phyloP scores from a whole-genome alignment of 2,888 invertebrate species.

The Byasa hedistus region DNA sequence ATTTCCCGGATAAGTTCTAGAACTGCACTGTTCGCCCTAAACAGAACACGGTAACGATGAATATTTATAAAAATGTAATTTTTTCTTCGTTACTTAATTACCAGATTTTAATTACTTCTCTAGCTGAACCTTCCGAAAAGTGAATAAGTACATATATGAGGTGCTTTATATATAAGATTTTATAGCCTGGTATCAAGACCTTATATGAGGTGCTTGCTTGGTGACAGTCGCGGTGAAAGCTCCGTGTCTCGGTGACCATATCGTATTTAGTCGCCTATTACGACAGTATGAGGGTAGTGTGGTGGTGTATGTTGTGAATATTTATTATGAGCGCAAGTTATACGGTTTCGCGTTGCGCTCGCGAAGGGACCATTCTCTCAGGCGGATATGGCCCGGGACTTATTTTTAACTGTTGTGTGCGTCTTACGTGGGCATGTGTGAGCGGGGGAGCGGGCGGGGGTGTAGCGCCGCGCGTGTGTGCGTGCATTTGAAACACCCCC shows the following conservation, averaged over 20 bases:
- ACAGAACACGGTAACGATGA: conserved; percentile 51
- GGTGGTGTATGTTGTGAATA: not conserved
- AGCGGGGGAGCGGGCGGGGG: conserved; percentile 47
- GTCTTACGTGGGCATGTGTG: conserved; percentile 51
- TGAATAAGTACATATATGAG: too few relatives aligned
- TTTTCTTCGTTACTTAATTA: conserved; percentile 4
- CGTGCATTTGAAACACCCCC: conserved; percentile 75
- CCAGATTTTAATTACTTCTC: too few relatives aligned
- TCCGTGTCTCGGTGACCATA: too few relatives aligned
- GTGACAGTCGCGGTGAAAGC: too few relatives aligned
- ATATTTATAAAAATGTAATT: conserved; percentile 29
- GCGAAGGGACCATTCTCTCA: conserved; percentile 64
- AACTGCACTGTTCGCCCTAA: conserved; percentile 57
- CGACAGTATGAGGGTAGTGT: too few relatives aligned
- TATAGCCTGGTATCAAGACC: too few relatives aligned
- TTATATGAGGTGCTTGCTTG: too few relatives aligned
- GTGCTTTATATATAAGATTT: too few relatives aligned
- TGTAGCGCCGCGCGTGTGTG: conserved; percentile 71
- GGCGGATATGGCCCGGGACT: conserved; percentile 72
- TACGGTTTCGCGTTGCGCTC: conserved; percentile 26
- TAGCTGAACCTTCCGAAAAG: too few relatives aligned
- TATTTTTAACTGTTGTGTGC: conserved; percentile 74
- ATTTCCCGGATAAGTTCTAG: conserved; percentile 65
- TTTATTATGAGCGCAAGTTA: conserved; percentile 4
- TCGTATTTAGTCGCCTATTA: too few relatives aligned